Evolutionary conservation across 2,113 vertebrate genomes (phyloP), one percentile per base, ranked within the genome.

Genomic region (Rhodinocichla rosea): DNA sequence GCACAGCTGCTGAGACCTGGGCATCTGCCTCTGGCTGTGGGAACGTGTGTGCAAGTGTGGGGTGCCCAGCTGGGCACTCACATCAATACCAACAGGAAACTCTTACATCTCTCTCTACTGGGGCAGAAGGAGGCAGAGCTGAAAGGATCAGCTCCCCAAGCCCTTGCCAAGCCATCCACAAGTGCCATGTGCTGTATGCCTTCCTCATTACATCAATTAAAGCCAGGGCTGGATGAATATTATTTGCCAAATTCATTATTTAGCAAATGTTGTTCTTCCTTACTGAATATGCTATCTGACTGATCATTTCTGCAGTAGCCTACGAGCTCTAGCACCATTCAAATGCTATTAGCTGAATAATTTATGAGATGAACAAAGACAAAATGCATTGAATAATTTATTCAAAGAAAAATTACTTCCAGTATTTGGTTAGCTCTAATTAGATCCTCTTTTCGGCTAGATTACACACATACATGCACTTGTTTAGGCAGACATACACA

Each of bases 341-440:
- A 96, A 60, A 86, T 78, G 78, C 62, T 92, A 62, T 92, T 71
- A 10, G 3, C 2, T 94, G 92, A 97, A 96, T 97, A 92, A 94
- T 93, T 84, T 81, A 96, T 94, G 73, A 94, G 80, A 76, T 42
- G 69, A 95, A 75, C 76, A 96, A 94, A 96, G 90, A 56, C 73
- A 94, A 96, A 94, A 88, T 57, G 65, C 69, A 50, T 18, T 97
- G 80, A 96, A 96, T 96, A 90, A 97, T 96, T 96, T 94, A 96
- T 94, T 92, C 53, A 89, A 73, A 87, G 76, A 78, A 69, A 95
- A 91, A 94, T 73, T 81, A 77, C 73, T 95, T 83, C 89, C 86
- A 82, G 62, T 90, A 76, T 94, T 96, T 96, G 86, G 83, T 86
- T 94, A 94, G 60, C 44, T 80, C 82, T 93, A 95, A 94, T 97